phyloP scores from a whole-genome alignment of 2,888 invertebrate species.

The Diabrotica balteata region DNA sequence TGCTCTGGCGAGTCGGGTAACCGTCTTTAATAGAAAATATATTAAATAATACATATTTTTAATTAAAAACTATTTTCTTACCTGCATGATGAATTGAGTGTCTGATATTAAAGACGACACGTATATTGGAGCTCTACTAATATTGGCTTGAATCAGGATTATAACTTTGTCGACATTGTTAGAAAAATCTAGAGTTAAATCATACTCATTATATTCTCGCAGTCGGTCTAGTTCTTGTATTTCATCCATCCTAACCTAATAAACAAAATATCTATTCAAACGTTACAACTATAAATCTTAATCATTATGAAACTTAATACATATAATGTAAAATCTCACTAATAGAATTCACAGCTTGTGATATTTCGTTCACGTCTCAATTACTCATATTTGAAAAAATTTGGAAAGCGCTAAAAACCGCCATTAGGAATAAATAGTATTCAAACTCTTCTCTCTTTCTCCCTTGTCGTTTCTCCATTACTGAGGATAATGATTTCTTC shows the following conservation, averaged over 20 bases:
- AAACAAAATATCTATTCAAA: neutral
- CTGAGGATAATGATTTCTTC: no score
- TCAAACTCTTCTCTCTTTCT: no score
- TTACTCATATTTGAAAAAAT: no score
- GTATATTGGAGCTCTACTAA: conserved; percentile 82
- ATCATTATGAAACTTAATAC: no score
- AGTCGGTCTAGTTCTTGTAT: conserved; percentile 86
- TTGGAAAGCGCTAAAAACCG: no score
- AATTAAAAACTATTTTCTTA: conserved; percentile 50
- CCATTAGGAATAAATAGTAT: no score
- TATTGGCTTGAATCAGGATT: conserved; percentile 88
- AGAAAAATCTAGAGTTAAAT: conserved; percentile 83
- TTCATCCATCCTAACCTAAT: conserved; percentile 91
- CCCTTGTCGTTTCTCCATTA: no score
- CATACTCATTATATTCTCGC: conserved; percentile 76
- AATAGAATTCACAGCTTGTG: no score
- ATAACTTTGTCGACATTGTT: conserved; percentile 95
- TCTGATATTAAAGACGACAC: conserved; percentile 89
- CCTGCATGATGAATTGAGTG: conserved; percentile 87
- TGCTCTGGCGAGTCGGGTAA: conserved; percentile 87
- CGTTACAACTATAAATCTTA: no score
- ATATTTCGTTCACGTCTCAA: no score
- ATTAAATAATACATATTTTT: conserved; percentile 41
- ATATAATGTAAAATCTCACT: no score
- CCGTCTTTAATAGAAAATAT: conserved; percentile 69